Evolutionary conservation across 2,113 vertebrate species (phyloP).

Genomic region (Procavia capensis): DNA sequence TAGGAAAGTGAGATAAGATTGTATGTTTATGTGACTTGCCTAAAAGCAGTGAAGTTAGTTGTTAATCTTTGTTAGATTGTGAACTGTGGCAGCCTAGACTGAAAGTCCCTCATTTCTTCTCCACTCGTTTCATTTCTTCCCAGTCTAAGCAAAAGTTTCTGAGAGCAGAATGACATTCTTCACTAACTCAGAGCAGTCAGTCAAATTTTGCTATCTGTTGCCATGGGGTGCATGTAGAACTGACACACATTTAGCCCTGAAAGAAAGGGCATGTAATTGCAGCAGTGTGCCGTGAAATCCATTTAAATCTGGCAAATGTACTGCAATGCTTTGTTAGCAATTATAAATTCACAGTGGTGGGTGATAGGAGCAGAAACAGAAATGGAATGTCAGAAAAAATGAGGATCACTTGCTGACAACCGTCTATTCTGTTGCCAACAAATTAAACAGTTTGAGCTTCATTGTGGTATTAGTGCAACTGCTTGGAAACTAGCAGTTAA

Average conservation of each 20-base stretch:
- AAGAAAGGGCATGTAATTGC: constrained; percentile 63
- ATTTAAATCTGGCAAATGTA: constrained; percentile 75
- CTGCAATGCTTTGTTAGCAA: constrained; percentile 68
- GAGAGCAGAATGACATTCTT: constrained; percentile 37
- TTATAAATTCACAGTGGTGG: constrained; percentile 80
- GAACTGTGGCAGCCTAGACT: not conserved
- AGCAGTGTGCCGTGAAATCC: constrained; percentile 62
- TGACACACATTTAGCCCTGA: constrained; percentile 67
- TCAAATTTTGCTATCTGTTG: constrained; percentile 51
- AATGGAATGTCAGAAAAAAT: constrained; percentile 76
- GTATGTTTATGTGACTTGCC: not conserved
- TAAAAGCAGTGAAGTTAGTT: not conserved
- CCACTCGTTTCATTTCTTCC: no score
- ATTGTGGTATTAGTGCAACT: constrained; percentile 42
- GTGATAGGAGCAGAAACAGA: constrained; percentile 61
- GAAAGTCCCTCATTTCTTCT: constrained; percentile 49
- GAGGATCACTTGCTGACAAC: constrained; percentile 69
- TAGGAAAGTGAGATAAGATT: not conserved
- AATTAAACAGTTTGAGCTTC: constrained; percentile 75
- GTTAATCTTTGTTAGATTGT: not conserved
- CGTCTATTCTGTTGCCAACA: constrained; percentile 72
- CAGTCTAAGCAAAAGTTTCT: not conserved
- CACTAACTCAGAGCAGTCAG: constrained; percentile 11
- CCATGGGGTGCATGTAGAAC: constrained; percentile 48
- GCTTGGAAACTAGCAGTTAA: constrained; percentile 53